Evolutionary conservation across 35 echinoderm and acorn worm species (phyloP).

Genomic region (Apostichopus japonicus): DNA sequence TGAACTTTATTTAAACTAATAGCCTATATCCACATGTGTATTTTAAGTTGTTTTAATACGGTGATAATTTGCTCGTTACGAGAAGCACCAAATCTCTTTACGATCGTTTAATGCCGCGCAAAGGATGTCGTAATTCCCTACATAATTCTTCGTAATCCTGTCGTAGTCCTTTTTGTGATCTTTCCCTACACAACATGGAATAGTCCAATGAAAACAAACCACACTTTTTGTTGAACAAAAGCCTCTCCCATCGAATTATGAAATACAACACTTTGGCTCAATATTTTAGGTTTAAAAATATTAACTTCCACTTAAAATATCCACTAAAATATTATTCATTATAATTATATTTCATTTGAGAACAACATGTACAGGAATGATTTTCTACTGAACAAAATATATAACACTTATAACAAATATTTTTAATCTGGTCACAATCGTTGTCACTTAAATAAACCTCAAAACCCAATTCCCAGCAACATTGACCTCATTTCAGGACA

Average conservation of each 20-base stretch:
- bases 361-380: too few relatives aligned
- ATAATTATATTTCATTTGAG: too few relatives aligned
- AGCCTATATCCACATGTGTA: conserved; percentile 37
- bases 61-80: conserved; percentile 52
- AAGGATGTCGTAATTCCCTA: conserved; percentile 50
- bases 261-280: too few relatives aligned
- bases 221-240: conserved; percentile 20
- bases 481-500: conserved; percentile 54
- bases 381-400: too few relatives aligned
- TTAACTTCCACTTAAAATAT: too few relatives aligned
- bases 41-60: conserved; percentile 37
- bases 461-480: conserved; percentile 48
- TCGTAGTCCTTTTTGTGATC: conserved; percentile 24
- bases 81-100: conserved; percentile 46
- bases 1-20: conserved; percentile 36
- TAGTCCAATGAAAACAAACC: conserved; percentile 51
- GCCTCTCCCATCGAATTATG: background rate
- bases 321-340: too few relatives aligned
- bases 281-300: too few relatives aligned
- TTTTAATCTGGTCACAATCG: conserved; percentile 28
- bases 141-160: conserved; percentile 50
- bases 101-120: conserved; percentile 40
- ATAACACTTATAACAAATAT: too few relatives aligned
- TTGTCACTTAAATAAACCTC: conserved; percentile 38
- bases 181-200: conserved; percentile 30